These are phyloP conservation scores for Leucophenga montana DNA, from an alignment of 2,888 invertebrate genomes.

Conservation along the genomic window DNA sequence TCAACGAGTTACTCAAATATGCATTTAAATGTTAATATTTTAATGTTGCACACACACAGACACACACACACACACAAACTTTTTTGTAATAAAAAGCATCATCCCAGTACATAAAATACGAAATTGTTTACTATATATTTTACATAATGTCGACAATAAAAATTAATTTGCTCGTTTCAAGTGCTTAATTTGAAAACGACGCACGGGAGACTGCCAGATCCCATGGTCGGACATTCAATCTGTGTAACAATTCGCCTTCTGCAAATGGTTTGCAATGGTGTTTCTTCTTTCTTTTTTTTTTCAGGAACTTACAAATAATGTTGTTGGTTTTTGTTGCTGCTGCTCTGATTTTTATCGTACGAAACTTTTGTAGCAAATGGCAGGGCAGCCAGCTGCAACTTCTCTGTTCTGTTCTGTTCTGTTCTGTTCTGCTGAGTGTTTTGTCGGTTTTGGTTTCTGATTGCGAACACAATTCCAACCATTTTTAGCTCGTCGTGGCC, in stretches of 20 bases:
- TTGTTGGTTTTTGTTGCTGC: constrained; percentile 18
- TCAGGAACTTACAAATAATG: constrained; percentile 30
- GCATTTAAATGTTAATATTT: too few relatives aligned
- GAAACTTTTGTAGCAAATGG: constrained; percentile 18
- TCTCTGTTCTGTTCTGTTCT: background rate
- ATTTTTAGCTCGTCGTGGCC: background rate
- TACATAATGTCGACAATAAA: constrained; percentile 65
- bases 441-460: too few relatives aligned
- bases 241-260: too few relatives aligned
- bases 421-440: background rate
- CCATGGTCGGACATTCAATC: too few relatives aligned
- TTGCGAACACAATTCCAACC: constrained; percentile 25
- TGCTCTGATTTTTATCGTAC: constrained; percentile 49
- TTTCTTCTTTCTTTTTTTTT: constrained; percentile 10
- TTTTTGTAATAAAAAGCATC: too few relatives aligned
- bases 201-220: constrained; percentile 22
- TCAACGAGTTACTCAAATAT: too few relatives aligned
- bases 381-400: constrained; percentile 27
- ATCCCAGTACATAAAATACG: constrained; percentile 5
- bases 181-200: constrained; percentile 67
- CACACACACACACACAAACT: background rate
- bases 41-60: constrained; percentile 10
- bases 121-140: constrained; percentile 51
- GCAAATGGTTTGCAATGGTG: constrained; percentile 8
- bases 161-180: constrained; percentile 66